These are phyloP conservation scores for Micromesistius poutassou DNA, from an alignment of 2,797 vertebrate species.

Conservation along the genomic window DNA sequence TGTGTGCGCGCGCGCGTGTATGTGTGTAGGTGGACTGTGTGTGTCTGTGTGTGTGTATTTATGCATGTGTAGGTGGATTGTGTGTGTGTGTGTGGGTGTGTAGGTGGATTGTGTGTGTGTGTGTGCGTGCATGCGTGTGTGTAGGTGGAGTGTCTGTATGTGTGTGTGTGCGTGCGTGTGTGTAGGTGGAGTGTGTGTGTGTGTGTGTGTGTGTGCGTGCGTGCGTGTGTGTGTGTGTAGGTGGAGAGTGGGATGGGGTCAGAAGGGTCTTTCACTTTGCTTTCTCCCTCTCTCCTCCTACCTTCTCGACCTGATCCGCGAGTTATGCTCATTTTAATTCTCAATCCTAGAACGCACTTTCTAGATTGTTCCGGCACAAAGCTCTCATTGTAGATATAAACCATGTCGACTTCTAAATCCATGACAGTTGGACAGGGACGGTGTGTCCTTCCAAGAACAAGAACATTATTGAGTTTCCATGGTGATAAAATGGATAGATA, in stretches of 20 bases:
- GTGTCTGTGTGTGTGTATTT: neutral
- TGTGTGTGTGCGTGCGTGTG: neutral
- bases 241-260: conserved; percentile 54
- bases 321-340: neutral
- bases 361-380: neutral
- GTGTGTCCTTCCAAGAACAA: neutral
- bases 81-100: neutral
- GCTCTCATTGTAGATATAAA: neutral
- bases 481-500: neutral
- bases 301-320: neutral
- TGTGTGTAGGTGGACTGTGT: conserved; percentile 41
- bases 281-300: conserved; percentile 4
- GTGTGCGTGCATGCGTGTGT: neutral
- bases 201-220: neutral
- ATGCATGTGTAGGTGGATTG: neutral
- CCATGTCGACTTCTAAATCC: neutral
- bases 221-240: conserved; percentile 23
- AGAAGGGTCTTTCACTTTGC: conserved; percentile 47
- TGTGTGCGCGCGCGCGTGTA: neutral
- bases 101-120: conserved; percentile 40
- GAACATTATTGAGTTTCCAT: neutral
- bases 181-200: neutral
- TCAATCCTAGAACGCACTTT: neutral
- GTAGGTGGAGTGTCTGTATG: neutral
- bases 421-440: no score